Base-by-base conservation (phyloP, 2,888 invertebrate species). In the Ectobius pallidus region DNA sequence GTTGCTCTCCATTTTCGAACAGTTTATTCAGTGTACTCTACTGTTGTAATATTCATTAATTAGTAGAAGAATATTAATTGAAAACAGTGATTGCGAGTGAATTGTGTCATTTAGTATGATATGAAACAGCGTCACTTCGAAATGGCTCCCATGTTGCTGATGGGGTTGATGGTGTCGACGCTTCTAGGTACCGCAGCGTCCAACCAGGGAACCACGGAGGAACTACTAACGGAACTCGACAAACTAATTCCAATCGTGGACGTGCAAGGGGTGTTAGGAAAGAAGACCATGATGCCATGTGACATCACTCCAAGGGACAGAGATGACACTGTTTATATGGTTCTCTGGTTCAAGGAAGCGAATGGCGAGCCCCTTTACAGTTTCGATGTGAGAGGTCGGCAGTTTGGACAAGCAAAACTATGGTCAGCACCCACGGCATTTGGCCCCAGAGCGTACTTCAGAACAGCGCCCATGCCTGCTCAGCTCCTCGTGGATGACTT, bases 291-390 rank as follows among this genome's bases (percentile, higher is more conserved):
- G 76, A 86, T 96, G 70, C 95, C 95, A 14, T 96, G 96, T 83
- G 93, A 95, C 84, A 94, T 96, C 77, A 89, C 90, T 78, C 91
- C 95, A 9, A 86, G 89, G 77, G 90, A 92, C 79, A 87, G 90
- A 70, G 90, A 93, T 79, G 94, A 94, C 83, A 90, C 91, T 30
- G 93, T 94, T 70, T 92, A 91, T 80, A 93, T 94, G 93, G 94
- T 95, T 77, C 87, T 95, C 44, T 95, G 95, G 95, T 95, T 94
- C 84, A 93, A 93, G 80, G 94, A 93, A 82, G 89, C 91, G 49
- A 92, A 91, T 77, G 80, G 80, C 14, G 93, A 94, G 80, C 94
- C 94, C 30, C 85, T 95, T 75, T 95, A 94, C 85, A 94, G 93
- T 81, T 88, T 87, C 79, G 89, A 89, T 80, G 86, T 87, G 30